Evolutionary conservation across 2,113 vertebrate genomes (phyloP).

Genomic region (Alces alces): DNA sequence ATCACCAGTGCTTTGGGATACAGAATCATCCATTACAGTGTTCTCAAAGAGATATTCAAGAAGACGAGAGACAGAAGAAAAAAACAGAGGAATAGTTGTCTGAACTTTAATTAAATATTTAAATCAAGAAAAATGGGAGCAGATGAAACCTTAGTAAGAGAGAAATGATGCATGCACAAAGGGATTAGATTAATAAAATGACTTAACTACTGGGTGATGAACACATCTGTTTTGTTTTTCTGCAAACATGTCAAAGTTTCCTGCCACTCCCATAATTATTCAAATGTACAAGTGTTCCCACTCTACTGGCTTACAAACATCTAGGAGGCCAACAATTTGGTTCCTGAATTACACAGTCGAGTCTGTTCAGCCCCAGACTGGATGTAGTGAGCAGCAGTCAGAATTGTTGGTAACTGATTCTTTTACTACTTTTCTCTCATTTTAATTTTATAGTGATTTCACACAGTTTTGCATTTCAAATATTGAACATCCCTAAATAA

Average conservation of each 20-base stretch:
- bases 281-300: background rate
- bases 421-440: background rate
- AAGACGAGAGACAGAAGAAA: conserved; percentile 11
- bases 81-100: background rate
- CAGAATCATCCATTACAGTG: background rate
- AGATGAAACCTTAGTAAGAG: background rate
- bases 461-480: background rate
- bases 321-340: background rate
- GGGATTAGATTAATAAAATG: conserved; percentile 16
- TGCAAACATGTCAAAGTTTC: background rate
- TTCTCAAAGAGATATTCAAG: background rate
- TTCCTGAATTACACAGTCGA: background rate
- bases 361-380: background rate
- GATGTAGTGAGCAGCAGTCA: background rate
- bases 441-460: background rate
- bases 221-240: background rate
- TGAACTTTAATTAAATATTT: conserved; percentile 67
- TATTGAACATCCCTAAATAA: conserved; percentile 12
- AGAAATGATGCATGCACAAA: conserved; percentile 51
- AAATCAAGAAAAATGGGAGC: conserved; percentile 44
- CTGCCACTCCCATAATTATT: background rate
- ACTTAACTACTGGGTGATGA: background rate
- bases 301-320: background rate
- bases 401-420: background rate
- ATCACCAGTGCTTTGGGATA: background rate